Evolutionary conservation across 1,140 invertebrate genomes (phyloP).

Genomic region (Ostrea denselamellosa): DNA sequence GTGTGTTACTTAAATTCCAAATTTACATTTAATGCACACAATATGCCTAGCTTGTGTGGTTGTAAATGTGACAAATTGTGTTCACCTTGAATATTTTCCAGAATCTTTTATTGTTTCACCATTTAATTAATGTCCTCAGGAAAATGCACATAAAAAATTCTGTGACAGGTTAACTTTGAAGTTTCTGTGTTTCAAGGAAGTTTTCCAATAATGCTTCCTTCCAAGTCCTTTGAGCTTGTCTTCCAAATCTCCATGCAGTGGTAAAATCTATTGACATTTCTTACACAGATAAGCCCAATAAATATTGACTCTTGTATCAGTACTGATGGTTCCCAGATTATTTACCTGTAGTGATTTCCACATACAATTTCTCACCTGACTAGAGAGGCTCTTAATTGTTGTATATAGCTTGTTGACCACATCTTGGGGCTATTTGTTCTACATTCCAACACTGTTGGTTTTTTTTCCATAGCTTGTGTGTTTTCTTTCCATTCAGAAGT

Average conservation of each 20-base stretch:
- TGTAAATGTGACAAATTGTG: neutral
- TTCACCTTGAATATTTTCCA: neutral
- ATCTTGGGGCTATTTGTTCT: slow-evolving; percentile 14
- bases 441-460: slow-evolving; percentile 10
- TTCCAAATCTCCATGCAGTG: neutral
- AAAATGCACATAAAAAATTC: slow-evolving; percentile 1
- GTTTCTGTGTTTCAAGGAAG: neutral
- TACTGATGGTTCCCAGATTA: slow-evolving; percentile 2
- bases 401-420: slow-evolving; percentile 3
- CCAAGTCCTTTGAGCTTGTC: neutral
- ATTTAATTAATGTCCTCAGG: neutral
- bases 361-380: slow-evolving; percentile 32
- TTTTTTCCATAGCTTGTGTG: neutral
- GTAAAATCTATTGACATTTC: slow-evolving; percentile 38
- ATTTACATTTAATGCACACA: no score
- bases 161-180: neutral
- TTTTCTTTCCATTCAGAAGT: neutral
- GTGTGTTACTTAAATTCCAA: no score
- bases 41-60: no score
- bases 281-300: slow-evolving; percentile 29
- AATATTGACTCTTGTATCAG: slow-evolving; percentile 18
- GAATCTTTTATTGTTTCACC: neutral
- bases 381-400: slow-evolving; percentile 6
- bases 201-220: neutral
- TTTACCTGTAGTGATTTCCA: slow-evolving; percentile 24